Percentiles rank a stretch among this genome's conserved stretches.
phyloP scores from a whole-genome alignment of 2,888 invertebrate genomes.

The Hemithea aestivaria region DNA sequence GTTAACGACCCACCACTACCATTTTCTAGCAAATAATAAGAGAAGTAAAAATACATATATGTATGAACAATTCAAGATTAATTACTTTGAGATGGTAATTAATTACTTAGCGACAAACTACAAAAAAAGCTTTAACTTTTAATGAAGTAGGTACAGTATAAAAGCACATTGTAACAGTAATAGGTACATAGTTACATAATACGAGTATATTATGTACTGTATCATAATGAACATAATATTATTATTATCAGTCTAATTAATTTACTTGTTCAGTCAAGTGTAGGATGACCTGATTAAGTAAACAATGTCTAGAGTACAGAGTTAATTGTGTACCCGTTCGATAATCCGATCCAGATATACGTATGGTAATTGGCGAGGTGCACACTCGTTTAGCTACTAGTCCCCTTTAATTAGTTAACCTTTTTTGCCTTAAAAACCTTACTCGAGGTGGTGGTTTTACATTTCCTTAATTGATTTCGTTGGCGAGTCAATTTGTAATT shows the following conservation, averaged over 20 bases:
- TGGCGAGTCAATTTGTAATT: conserved; percentile 8
- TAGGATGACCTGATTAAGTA: conserved; percentile 23
- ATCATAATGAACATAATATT: conserved; percentile 8
- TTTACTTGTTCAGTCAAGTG: conserved; percentile 21
- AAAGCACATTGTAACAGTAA: too few species aligned
- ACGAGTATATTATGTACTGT: too few species aligned
- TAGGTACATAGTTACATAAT: too few species aligned
- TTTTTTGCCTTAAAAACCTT: conserved; percentile 23
- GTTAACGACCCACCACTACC: too few species aligned
- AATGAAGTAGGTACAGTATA: too few species aligned
- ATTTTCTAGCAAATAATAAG: too few species aligned
- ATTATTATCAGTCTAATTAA: conserved; percentile 21
- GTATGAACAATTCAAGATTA: too few species aligned
- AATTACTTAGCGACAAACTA: too few species aligned
- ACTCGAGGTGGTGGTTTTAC: conserved; percentile 19
- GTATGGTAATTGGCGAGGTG: conserved; percentile 42
- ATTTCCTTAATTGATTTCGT: conserved; percentile 12
- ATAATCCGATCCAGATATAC: conserved; percentile 49
- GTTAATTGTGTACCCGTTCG: conserved; percentile 53
- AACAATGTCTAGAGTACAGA: conserved; percentile 39
- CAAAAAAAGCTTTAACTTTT: too few species aligned
- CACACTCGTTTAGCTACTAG: conserved; percentile 39
- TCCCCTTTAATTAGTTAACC: conserved; percentile 39
- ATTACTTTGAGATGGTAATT: too few species aligned
- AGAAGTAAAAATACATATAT: too few species aligned